These are phyloP conservation scores for Periparus ater DNA, from an alignment of 2,797 vertebrate genomes.

Conservation along the genomic window DNA sequence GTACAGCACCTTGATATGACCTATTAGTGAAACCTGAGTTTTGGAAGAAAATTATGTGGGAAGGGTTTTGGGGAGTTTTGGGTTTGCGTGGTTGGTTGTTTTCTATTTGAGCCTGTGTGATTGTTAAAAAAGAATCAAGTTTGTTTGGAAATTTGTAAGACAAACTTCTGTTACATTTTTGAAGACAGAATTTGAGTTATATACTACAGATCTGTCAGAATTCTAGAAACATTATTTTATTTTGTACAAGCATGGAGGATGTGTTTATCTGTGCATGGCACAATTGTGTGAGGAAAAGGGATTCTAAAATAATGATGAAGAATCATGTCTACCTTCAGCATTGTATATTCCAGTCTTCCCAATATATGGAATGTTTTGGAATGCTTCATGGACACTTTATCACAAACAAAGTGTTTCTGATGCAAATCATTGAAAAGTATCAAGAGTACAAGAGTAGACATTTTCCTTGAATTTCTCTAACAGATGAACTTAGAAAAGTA, in stretches of 20 bases:
- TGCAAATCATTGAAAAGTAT: background rate
- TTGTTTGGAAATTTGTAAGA: background rate
- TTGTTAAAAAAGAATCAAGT: background rate
- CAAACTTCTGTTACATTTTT: background rate
- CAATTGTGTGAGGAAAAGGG: background rate
- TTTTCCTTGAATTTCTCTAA: background rate
- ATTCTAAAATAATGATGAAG: background rate
- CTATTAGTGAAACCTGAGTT: background rate
- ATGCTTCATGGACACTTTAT: background rate
- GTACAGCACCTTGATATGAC: background rate
- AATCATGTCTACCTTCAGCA: background rate
- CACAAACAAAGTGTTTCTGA: background rate
- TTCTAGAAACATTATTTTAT: background rate
- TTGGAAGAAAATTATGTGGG: background rate
- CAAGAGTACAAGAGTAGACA: background rate
- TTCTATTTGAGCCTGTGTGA: background rate
- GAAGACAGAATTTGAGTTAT: background rate
- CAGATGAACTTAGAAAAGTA: background rate
- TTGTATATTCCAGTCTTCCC: background rate
- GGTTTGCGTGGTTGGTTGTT: fast-evolving
- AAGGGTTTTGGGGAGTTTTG: fast-evolving
- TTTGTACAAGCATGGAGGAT: background rate
- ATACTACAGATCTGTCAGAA: background rate
- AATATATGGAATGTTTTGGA: background rate
- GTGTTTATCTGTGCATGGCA: background rate